A percentile compares a stretch with the other conserved stretches of the same genome.
Conservation (phyloP, 2,797 vertebrate genomes). For the Spondyliosoma cantharus region DNA sequence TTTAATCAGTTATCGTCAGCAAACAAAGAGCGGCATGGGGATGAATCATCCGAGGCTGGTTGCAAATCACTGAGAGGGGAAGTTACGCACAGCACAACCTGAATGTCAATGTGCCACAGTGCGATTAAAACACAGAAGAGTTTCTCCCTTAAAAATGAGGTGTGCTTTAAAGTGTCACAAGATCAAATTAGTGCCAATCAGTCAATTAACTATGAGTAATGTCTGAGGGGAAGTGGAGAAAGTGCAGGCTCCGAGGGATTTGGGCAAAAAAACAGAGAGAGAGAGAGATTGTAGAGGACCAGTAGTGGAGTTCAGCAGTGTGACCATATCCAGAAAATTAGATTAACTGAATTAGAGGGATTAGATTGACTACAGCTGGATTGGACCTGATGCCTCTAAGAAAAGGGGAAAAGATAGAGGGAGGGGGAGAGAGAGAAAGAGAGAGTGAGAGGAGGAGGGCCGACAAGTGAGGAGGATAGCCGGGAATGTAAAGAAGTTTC, state of each 20-base stretch:
- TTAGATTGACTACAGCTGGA: slow-evolving; percentile 76
- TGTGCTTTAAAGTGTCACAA: slow-evolving; percentile 18
- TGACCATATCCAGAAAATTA: slow-evolving; percentile 75
- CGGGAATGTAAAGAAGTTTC: slow-evolving; percentile 66
- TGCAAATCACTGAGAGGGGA: slow-evolving; percentile 16
- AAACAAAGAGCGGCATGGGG: slow-evolving; percentile 30
- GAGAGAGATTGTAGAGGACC: slow-evolving; percentile 48
- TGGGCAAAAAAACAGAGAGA: slow-evolving; percentile 50
- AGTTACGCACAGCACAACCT: background rate
- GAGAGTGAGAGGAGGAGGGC: background rate
- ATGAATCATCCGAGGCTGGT: slow-evolving; percentile 18
- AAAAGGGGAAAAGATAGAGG: slow-evolving; percentile 48
- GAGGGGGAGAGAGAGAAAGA: slow-evolving; percentile 2
- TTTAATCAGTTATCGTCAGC: slow-evolving; percentile 27
- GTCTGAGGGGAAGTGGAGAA: slow-evolving; percentile 31
- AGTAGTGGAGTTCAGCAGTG: slow-evolving; percentile 66
- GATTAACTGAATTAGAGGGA: slow-evolving; percentile 82
- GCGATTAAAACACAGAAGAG: background rate
- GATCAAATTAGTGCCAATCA: slow-evolving; percentile 50
- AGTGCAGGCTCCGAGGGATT: slow-evolving; percentile 51
- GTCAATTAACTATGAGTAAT: slow-evolving; percentile 31
- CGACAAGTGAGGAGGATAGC: slow-evolving; percentile 24
- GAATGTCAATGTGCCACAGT: slow-evolving; percentile 9
- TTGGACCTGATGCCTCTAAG: slow-evolving; percentile 67
- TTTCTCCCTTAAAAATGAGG: too few species aligned